These are phyloP conservation scores for Solenopsis invicta DNA, from an alignment of 1,140 invertebrate genomes.

Conservation along the genomic window DNA sequence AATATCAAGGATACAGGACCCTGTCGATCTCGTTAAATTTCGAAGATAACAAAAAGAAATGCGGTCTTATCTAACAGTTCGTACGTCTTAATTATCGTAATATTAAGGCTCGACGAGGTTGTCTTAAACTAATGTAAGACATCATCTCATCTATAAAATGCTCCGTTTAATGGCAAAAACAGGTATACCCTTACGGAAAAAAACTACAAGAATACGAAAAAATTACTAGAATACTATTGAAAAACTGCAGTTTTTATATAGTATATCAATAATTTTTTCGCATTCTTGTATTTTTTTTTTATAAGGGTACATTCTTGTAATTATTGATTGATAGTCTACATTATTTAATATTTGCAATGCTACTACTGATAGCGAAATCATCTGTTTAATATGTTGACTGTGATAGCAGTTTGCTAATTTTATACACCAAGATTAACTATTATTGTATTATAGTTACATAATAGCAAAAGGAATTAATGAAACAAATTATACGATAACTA, in stretches of 20 bases:
- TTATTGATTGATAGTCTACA: conserved; percentile 68
- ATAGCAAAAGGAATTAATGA: conserved; percentile 40
- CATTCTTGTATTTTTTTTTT: no score
- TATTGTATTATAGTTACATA: conserved; percentile 32
- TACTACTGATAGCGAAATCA: conserved; percentile 43
- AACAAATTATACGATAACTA: not conserved
- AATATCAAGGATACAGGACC: conserved; percentile 94
- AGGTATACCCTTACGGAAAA: no score
- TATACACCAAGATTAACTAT: no score
- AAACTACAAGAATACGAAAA: no score
- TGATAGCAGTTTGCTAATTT: no score
- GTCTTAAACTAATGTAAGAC: conserved; percentile 41
- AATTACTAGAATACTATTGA: no score
- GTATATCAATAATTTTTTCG: no score
- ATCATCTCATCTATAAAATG: conserved; percentile 29
- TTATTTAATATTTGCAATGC: conserved; percentile 66
- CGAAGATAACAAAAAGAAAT: conserved; percentile 98
- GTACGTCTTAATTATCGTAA: conserved; percentile 54
- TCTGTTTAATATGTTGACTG: conserved; percentile 60
- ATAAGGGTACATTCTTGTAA: conserved; percentile 61
- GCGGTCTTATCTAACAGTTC: conserved; percentile 94
- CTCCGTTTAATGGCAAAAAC: conserved; percentile 47
- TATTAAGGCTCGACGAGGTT: conserved; percentile 40
- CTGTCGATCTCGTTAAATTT: conserved; percentile 96
- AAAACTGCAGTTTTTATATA: no score